Evolutionary conservation across 1,140 invertebrate species (phyloP).

Genomic region (Drosophila azteca): DNA sequence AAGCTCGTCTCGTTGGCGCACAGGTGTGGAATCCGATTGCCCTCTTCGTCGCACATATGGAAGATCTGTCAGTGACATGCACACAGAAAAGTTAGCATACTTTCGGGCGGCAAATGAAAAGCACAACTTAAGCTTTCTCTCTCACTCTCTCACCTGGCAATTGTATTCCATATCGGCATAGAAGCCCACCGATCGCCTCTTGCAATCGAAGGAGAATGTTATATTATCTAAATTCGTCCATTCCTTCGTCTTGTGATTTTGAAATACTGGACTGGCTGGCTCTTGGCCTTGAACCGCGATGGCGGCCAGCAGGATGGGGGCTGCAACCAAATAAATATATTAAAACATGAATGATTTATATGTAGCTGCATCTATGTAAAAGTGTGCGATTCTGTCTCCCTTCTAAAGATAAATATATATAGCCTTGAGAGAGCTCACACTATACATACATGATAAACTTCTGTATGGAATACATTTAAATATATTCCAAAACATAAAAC

Average conservation of each 20-base stretch:
- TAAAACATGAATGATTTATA: too few species aligned
- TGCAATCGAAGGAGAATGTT: constrained; percentile 87
- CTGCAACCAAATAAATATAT: constrained; percentile 11
- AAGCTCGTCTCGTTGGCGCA: constrained; percentile 87
- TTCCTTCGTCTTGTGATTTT: constrained; percentile 84
- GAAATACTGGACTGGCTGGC: constrained; percentile 82
- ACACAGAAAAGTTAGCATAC: constrained; percentile 37
- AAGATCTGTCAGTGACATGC: constrained; percentile 84
- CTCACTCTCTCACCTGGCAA: constrained; percentile 84
- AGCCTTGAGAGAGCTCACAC: too few species aligned
- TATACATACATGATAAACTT: too few species aligned
- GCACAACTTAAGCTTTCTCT: not conserved
- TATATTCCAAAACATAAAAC: not conserved
- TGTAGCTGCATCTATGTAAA: too few species aligned
- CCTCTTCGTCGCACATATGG: constrained; percentile 88
- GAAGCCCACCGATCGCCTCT: constrained; percentile 85
- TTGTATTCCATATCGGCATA: constrained; percentile 87
- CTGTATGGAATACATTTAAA: not conserved
- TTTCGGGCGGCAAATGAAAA: constrained; percentile 42
- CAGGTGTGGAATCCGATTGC: constrained; percentile 86
- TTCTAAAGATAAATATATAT: not conserved
- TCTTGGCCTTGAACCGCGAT: constrained; percentile 64
- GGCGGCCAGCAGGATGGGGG: constrained; percentile 57
- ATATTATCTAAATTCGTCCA: constrained; percentile 87
- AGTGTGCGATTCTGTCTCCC: not conserved